Evolutionary conservation across 2,888 invertebrate genomes (phyloP), one percentile per base, ranked within the genome.

Genomic region (Chalcis sispes): DNA sequence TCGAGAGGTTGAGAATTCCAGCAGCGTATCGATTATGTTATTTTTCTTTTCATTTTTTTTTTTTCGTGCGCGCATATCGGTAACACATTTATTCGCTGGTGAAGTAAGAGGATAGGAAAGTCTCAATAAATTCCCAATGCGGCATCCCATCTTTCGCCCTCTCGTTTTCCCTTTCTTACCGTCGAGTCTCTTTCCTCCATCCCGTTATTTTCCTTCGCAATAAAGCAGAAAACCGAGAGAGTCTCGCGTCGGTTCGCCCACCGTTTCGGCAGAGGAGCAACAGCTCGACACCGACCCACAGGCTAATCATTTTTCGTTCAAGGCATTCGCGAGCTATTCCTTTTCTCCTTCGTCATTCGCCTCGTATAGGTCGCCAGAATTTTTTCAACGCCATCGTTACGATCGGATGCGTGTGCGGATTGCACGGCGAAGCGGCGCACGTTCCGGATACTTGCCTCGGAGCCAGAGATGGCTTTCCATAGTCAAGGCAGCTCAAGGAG

Each of bases 271-370:
- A 32, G 32, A 32, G 29, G 18, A 67, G 56, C 42, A 20, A 56
- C 42, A 46, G 23, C 29, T 23, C 58, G 69, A 25, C 32, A 23
- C 15, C 64, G 65, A 29, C 52, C 50, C 64, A 32, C 32, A 0
- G 42, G 54, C 66, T 70, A 59, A 70, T 70, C 59, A 59, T 70
- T 70, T 70, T 59, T 70, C 69, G 46, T 48, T 70, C 67, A n/a
- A n/a, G n/a, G n/a, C n/a, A n/a, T n/a, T 25, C 36, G 59, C 66
- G 52, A 15, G 8, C 48, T 15, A n/a, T n/a, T n/a, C n/a, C n/a
- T n/a, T n/a, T n/a, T n/a, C n/a, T n/a, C n/a, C n/a, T n/a, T n/a
- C n/a, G n/a, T n/a, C n/a, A n/a, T n/a, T n/a, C n/a, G n/a, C n/a
- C n/a, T n/a, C n/a, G n/a, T n/a, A n/a, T n/a, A n/a, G n/a, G 15